phyloP scores from a whole-genome alignment of 1,140 invertebrate species.

The Caenorhabditis briggsae region DNA sequence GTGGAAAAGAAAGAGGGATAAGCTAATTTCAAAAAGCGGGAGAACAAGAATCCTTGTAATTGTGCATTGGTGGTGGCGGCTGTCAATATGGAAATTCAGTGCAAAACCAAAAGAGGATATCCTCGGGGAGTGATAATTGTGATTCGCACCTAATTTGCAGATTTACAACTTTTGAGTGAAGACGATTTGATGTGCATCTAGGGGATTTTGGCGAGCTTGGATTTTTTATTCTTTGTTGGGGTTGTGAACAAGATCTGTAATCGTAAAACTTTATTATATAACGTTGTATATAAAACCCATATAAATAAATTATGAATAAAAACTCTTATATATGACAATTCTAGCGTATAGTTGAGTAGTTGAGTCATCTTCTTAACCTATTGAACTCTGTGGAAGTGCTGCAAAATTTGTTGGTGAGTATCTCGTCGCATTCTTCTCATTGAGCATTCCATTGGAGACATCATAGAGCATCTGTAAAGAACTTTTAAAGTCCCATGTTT shows the following conservation, averaged over 20 bases:
- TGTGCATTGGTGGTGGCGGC: constrained; percentile 2
- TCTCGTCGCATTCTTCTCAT: constrained; percentile 52
- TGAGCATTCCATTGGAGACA: constrained; percentile 44
- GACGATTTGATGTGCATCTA: constrained; percentile 42
- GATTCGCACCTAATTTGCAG: constrained; percentile 56
- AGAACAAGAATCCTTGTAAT: constrained; percentile 32
- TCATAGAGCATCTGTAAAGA: constrained; percentile 25
- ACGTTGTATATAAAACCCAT: too few species aligned
- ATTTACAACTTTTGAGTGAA: constrained; percentile 40
- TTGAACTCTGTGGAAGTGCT: constrained; percentile 25
- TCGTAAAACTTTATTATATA: too few species aligned
- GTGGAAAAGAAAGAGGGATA: background rate
- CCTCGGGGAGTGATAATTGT: constrained; percentile 55
- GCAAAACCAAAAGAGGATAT: constrained; percentile 12
- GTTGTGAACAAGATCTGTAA: background rate
- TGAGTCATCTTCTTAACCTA: background rate
- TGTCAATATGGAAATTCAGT: constrained; percentile 45
- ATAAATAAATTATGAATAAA: background rate
- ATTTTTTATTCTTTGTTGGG: constrained; percentile 17
- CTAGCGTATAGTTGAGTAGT: background rate
- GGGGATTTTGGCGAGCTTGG: constrained; percentile 13
- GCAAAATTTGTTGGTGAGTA: constrained; percentile 41
- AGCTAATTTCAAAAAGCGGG: constrained; percentile 11
- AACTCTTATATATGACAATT: constrained; percentile 8
- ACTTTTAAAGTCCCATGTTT: background rate